Conservation (phyloP, 2,113 vertebrate genomes). For the mouse (Mus musculus) region GRCm39 chr12:97442501-97443000, state of each 20-base stretch:
- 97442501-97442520: background rate
- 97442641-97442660: slow-evolving; percentile 69
- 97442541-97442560: background rate
- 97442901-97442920: slow-evolving; percentile 32
- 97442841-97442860: background rate
- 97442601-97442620: background rate
- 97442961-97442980: slow-evolving; percentile 20
- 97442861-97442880: background rate
- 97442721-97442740: slow-evolving; percentile 68
- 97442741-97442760: slow-evolving; percentile 72
- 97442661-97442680: slow-evolving; percentile 76
- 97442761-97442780: slow-evolving; percentile 61
- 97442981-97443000: slow-evolving; percentile 67
- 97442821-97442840: background rate
- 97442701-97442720: slow-evolving; percentile 67
- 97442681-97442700: slow-evolving; percentile 74
- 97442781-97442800: slow-evolving; percentile 65
- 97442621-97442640: slow-evolving; percentile 1
- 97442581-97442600: background rate
- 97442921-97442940: background rate
- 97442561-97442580: background rate
- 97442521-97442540: background rate
- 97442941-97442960: slow-evolving; percentile 28
- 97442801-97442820: slow-evolving; percentile 25
- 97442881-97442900: background rate